Conservation (phyloP, 2,888 invertebrate genomes). For the Danaus chrysippus region DNA sequence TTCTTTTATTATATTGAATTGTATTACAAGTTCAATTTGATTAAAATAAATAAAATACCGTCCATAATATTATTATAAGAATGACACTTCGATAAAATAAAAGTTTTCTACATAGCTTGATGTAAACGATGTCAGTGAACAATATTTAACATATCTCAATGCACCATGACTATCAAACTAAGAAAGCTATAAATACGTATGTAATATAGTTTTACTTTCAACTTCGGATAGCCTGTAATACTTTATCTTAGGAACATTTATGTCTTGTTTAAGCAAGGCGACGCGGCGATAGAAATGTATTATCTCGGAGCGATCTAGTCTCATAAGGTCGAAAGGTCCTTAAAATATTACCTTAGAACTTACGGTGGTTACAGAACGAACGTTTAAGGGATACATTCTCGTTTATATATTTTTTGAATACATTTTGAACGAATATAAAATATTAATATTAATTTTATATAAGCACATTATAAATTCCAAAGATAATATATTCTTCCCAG, state of each 20-base stretch:
- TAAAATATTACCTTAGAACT: constrained; percentile 6
- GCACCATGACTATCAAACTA: constrained; percentile 15
- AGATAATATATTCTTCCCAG: background rate
- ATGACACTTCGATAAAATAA: no score
- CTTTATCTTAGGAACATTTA: constrained; percentile 22
- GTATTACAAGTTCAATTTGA: no score
- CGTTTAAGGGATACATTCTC: constrained; percentile 1
- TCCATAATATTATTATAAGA: no score
- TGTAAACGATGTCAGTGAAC: no score
- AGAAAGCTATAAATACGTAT: constrained; percentile 57
- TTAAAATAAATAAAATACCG: no score
- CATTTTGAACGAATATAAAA: no score
- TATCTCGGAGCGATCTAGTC: constrained; percentile 11
- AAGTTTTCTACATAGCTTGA: no score
- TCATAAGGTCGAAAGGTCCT: constrained; percentile 7
- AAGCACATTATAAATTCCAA: background rate
- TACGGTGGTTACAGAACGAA: background rate
- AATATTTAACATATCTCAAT: constrained; percentile 46
- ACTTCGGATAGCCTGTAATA: constrained; percentile 34
- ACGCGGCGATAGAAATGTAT: constrained; percentile 22
- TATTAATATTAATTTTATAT: no score
- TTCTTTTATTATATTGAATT: no score
- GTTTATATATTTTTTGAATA: background rate
- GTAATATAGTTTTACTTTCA: constrained; percentile 59
- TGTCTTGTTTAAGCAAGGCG: constrained; percentile 23